Evolutionary conservation across 1,140 invertebrate genomes (phyloP), one percentile per base, ranked within the genome.

Genomic region (Wiebesia pumilae): DNA sequence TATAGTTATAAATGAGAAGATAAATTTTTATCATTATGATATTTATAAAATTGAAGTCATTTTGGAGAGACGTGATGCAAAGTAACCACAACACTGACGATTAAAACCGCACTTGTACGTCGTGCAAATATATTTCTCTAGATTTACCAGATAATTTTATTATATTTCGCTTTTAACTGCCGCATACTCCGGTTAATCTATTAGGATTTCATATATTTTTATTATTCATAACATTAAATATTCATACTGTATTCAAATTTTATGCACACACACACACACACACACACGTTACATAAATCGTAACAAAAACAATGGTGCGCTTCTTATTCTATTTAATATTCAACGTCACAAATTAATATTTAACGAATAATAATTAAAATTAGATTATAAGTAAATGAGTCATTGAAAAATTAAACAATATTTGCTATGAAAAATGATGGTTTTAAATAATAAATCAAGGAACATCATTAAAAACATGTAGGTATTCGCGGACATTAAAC

Each of bases 21-120:
- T 3, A 43, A 47, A 82, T 69, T 82, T 43, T 35, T 24, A 47
- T 82, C 4, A 1, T 54, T 40, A 9, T 78, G 33, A 43, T 62
- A 78, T 71, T 78, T 35, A 65, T 69, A 33, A 73, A 84, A 84
- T 73, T 79, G 71, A 75, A 80, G 81, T 73, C 27, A 75, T 65
- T 79, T 43, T 33, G n/a, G n/a, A 78, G 21, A 43, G 2, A 67
- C 73, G 33, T 16, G 65, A 51, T 73, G 77, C 73, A 85, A 81
- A 43, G 65, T 58, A 43, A 81, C 84, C 78, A 35, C 78, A 58
- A 85, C 81, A 14, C 47, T 38, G 47, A 85, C 2, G 30, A 69
- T 35, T 80, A 30, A 80, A 85, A 80, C 47, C 77, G n/a, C 30
- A 30, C 4, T 30, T 35, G 47, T 24, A 81, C 30, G 58, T 3